Percentiles rank a stretch among this genome's conserved stretches.
These are phyloP conservation scores for Brachypodius melanocephalos DNA, from an alignment of 2,113 vertebrate genomes.

Conservation along the genomic window DNA sequence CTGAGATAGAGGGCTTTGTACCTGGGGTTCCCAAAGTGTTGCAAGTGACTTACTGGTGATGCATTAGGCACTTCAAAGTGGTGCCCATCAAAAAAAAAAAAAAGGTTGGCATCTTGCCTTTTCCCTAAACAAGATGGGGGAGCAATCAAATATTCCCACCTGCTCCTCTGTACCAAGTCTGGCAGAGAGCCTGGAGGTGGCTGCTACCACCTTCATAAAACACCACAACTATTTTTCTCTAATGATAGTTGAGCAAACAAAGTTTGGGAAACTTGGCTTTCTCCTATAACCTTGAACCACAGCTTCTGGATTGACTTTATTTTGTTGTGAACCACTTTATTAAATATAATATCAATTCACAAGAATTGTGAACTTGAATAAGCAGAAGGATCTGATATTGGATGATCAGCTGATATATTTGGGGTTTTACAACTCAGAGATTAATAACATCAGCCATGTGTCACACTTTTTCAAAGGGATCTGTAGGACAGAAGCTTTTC, in stretches of 20 bases:
- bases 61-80: background rate
- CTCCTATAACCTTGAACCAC: background rate
- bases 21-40: background rate
- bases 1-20: background rate
- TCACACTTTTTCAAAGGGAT: background rate
- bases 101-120: background rate
- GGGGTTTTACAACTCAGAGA: background rate
- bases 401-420: background rate
- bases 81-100: background rate
- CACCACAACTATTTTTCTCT: background rate
- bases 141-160: background rate
- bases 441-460: background rate
- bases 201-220: background rate
- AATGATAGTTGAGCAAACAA: background rate
- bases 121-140: background rate
- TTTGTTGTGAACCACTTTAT: background rate
- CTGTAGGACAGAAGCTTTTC: background rate
- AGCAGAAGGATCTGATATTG: background rate
- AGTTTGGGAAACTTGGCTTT: constrained; percentile 2
- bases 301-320: background rate
- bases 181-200: background rate
- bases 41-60: background rate
- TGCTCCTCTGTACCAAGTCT: background rate
- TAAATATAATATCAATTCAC: background rate
- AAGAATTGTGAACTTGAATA: background rate